Base-by-base conservation (phyloP, 2,888 invertebrate genomes). In the Macrostomum cliftonense region DNA sequence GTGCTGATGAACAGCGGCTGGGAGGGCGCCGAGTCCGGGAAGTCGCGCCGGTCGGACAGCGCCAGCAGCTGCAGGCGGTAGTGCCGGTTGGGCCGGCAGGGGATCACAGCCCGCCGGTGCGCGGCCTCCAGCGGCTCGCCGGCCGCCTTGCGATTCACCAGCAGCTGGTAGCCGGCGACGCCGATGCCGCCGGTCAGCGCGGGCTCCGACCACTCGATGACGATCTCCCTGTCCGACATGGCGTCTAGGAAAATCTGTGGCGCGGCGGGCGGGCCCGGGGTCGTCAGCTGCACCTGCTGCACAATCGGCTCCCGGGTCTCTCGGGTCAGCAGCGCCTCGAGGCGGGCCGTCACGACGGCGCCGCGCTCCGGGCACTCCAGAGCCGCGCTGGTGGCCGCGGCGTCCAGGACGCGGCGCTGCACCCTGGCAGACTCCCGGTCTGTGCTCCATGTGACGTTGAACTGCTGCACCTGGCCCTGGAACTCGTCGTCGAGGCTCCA, bases 181-280 rank as follows among this genome's bases (percentile, higher is more conserved):
- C 59, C 61, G 45, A 65, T 61, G 19, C 63, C 63, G 17, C 63
- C 63, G 54, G 60, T 65, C 20, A 65, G 53, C 39, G 60, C 54
- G 12, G 70, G 70, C 53, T 70, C 67, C 9, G 63, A 64, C 70
- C 70, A 70, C 50, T 68, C 67, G 37, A 70, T 61, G 19, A 62
- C 59, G 56, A 70, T 64, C 56, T 65, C 64, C 46, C 63, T 62
- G 5, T 60, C 57, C 28, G 58, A 61, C 38, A 60, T 56, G 14
- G 63, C 59, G 40, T 60, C 58, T 2, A 63, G 56, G 60, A 63
- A 68, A 48, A 70, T 62, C 45, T 63, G 62, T 2, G 70, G 68
- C 5, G 65, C 55, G 52, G 68, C 67, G 9, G 68, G 68, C 9
- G 64, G 61, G 1, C 70, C 69, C 1, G 70, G 70, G 9, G 65